Percentiles rank a stretch among this genome's conserved stretches.
These are phyloP conservation scores for Paracyclopina nana DNA, from an alignment of 1,140 invertebrate genomes.

Conservation along the genomic window DNA sequence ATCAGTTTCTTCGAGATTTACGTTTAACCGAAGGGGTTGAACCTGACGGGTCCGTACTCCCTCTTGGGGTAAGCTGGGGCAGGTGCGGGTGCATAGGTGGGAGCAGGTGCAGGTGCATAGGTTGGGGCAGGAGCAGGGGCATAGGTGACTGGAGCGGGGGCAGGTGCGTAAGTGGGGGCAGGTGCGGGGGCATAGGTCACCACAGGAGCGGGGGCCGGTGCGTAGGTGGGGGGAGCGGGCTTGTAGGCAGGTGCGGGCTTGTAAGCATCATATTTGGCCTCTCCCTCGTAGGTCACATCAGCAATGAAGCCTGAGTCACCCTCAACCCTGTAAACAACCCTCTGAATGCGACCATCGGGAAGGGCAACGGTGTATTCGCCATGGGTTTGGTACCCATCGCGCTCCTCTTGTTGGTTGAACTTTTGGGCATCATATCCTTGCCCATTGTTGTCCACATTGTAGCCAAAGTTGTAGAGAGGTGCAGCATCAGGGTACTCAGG, in stretches of 20 bases:
- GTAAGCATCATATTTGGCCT: conserved; percentile 16
- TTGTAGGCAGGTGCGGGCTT: conserved; percentile 7
- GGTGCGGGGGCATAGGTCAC: not conserved
- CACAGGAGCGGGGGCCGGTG: conserved; percentile 3
- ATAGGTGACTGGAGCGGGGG: not conserved
- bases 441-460: conserved; percentile 43
- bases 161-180: conserved; percentile 4
- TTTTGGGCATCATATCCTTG: conserved; percentile 43
- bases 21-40: conserved; percentile 9
- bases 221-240: conserved; percentile 6
- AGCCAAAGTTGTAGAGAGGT: conserved; percentile 10
- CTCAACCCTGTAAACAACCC: conserved; percentile 60
- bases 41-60: conserved; percentile 3
- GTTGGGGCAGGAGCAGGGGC: conserved; percentile 1
- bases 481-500: not conserved
- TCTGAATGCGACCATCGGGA: conserved; percentile 62
- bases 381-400: conserved; percentile 51
- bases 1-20: not conserved
- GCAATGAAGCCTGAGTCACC: conserved; percentile 23
- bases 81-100: not conserved
- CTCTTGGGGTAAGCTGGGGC: conserved; percentile 8
- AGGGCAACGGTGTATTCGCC: conserved; percentile 63
- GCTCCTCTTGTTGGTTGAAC: conserved; percentile 56
- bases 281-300: conserved; percentile 20
- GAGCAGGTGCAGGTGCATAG: not conserved